Base-by-base conservation (phyloP, 2,113 vertebrate genomes). In the Sorex araneus region DNA sequence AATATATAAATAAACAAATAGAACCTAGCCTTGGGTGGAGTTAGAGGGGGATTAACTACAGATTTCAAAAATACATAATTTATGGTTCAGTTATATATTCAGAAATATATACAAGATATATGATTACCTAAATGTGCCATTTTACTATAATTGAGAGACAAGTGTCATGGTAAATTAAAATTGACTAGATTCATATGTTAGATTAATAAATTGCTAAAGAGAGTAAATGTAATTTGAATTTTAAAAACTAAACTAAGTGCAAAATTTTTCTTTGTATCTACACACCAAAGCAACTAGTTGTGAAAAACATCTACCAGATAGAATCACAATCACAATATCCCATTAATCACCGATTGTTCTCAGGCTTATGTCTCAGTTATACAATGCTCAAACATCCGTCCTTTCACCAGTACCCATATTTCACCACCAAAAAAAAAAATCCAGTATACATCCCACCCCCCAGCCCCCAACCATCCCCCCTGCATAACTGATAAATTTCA, bases 141-240 rank as follows among this genome's bases (percentile, higher is more conserved):
- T 82, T 50, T 43, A 63, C 90, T 63, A 28, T 60, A 54, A 16
- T 75, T 84, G 66, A 45, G 5, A 66, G 32, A 43, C 71, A 86
- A 82, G 66, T 32, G 64, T 8, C 6, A 36, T 85, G 70, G 89
- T 57, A 76, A 64, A 54, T 77, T 92, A 45, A 77, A 73, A 74
- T 28, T 67, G 25, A 54, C 32, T 89, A 76, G 12, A 77, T 50
- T 89, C 16, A 77, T 60, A n/a, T 60, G 32, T 16, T 50, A 50
- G 4, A 64, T 70, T 75, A 80, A 85, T 45, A 50, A 66, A 89
- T 71, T 32, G 1, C 54, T 7, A 85, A 67, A 57, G 4, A n/a
- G 15, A 82, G 2, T 19, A 81, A 94, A 77, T 75, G 34, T 47
- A 60, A 34, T n/a, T 34, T 70, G 2, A 6, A 70, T 76, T 84